These are phyloP conservation scores for Aspidapion aeneum DNA, from an alignment of 2,888 invertebrate genomes.

Conservation along the genomic window DNA sequence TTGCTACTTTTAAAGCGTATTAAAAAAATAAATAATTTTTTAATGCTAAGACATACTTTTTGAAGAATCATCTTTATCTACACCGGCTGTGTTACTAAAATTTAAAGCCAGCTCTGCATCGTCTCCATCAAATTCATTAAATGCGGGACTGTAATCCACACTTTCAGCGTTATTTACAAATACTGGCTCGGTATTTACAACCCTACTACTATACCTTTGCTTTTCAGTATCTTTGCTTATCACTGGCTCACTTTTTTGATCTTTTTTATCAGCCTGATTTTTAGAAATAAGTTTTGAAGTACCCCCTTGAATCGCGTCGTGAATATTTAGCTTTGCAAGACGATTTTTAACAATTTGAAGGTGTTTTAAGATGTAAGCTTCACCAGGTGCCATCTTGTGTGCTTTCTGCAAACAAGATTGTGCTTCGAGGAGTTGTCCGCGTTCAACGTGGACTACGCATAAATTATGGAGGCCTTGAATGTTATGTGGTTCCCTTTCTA, in stretches of 20 bases:
- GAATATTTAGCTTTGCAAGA: constrained; percentile 47
- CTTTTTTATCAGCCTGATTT: constrained; percentile 45
- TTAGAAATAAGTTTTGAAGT: constrained; percentile 45
- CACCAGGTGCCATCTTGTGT: constrained; percentile 78
- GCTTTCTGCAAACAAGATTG: constrained; percentile 81
- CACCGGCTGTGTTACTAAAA: constrained; percentile 30
- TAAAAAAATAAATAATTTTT: not conserved
- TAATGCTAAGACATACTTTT: constrained; percentile 49
- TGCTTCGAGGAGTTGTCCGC: constrained; percentile 80
- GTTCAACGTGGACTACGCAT: constrained; percentile 93
- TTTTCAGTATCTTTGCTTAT: constrained; percentile 46
- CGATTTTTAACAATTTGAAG: constrained; percentile 82
- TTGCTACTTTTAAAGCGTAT: no score
- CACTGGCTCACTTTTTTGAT: constrained; percentile 44
- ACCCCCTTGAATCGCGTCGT: constrained; percentile 39
- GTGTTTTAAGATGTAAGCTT: constrained; percentile 89
- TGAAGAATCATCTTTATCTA: constrained; percentile 48
- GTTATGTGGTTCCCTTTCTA: constrained; percentile 84
- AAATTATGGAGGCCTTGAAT: constrained; percentile 94
- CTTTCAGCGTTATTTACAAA: constrained; percentile 46
- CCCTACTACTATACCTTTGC: constrained; percentile 46
- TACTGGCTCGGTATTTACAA: constrained; percentile 47
- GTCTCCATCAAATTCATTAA: constrained; percentile 13
- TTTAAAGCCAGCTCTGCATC: constrained; percentile 20
- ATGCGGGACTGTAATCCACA: constrained; percentile 31